Percentiles rank a stretch among this genome's conserved stretches.
Evolutionary conservation across 1,140 invertebrate species (phyloP).

Genomic region (Temnothorax curvispinosus): DNA sequence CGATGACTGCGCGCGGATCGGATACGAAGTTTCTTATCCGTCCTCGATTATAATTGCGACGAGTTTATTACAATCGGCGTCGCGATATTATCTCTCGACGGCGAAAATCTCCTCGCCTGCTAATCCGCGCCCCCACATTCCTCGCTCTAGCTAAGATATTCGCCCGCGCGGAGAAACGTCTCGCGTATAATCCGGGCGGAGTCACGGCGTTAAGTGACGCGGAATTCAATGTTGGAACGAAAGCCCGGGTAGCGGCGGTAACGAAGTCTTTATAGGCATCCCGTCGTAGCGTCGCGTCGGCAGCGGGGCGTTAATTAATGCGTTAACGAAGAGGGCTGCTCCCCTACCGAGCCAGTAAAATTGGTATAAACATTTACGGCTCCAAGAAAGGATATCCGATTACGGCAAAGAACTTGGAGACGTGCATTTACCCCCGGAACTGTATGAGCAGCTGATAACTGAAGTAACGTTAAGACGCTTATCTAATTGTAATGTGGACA

Average conservation of each 20-base stretch:
- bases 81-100: background rate
- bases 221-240: constrained; percentile 44
- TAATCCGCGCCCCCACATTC: constrained; percentile 10
- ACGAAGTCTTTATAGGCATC: constrained; percentile 60
- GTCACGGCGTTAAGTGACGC: constrained; percentile 43
- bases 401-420: constrained; percentile 28
- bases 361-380: constrained; percentile 54
- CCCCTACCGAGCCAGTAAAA: constrained; percentile 40
- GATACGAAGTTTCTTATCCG: background rate
- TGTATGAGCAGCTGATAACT: background rate
- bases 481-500: constrained; percentile 5
- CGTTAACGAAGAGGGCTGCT: constrained; percentile 63
- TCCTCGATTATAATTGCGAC: constrained; percentile 32
- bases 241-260: constrained; percentile 7
- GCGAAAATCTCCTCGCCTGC: background rate
- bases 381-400: constrained; percentile 21
- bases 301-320: constrained; percentile 67
- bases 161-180: constrained; percentile 25
- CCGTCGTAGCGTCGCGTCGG: constrained; percentile 33
- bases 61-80: constrained; percentile 46
- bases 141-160: constrained; percentile 9
- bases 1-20: constrained; percentile 31
- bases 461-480: constrained; percentile 19
- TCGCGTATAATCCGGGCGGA: constrained; percentile 33
- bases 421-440: background rate